Conservation (phyloP, 2,113 vertebrate species). For the Malaclemys terrapin region DNA sequence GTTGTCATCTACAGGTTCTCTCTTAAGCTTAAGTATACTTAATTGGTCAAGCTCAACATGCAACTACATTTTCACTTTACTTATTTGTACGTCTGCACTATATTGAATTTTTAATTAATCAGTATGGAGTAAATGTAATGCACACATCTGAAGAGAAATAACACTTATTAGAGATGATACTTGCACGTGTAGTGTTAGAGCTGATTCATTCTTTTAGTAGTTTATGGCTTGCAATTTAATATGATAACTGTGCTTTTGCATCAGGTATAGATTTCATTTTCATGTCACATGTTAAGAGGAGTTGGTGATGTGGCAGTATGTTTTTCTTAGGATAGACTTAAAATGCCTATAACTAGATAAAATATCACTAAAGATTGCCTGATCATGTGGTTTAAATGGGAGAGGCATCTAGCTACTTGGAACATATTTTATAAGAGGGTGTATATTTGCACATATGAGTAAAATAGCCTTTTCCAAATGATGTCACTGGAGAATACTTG, state of each 20-base stretch:
- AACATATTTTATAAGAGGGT: background rate
- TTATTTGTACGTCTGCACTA: background rate
- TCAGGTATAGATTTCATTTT: background rate
- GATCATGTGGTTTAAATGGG: background rate
- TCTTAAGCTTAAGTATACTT: background rate
- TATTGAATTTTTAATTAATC: background rate
- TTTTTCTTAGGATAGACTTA: background rate
- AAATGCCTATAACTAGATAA: background rate
- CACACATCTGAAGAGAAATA: background rate
- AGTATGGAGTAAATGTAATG: background rate
- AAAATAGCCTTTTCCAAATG: background rate
- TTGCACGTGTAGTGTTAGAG: background rate
- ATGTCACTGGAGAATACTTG: conserved; percentile 16
- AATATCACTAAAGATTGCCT: background rate
- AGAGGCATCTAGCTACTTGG: background rate
- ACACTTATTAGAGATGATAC: background rate
- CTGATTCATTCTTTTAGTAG: background rate
- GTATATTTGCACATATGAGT: background rate
- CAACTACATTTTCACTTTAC: background rate
- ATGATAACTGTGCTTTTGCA: background rate
- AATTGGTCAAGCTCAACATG: background rate
- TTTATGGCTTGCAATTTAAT: background rate
- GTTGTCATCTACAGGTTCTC: background rate
- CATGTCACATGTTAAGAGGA: background rate
- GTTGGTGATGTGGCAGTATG: background rate